Evolutionary conservation across 1,140 invertebrate species (phyloP).

Genomic region (Arion vulgaris): DNA sequence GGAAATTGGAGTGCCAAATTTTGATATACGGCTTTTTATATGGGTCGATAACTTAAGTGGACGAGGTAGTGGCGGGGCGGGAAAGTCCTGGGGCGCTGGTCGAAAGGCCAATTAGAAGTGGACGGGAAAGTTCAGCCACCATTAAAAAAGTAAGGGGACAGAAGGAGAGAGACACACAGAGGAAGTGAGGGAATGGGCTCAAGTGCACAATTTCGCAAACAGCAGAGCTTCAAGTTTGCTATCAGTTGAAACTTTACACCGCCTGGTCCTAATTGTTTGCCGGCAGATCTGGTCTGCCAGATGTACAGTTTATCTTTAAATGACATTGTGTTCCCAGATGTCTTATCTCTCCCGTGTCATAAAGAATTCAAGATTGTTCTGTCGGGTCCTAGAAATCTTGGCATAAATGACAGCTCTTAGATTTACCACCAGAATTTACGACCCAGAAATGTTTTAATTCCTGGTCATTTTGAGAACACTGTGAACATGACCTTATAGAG

Average conservation of each 20-base stretch:
- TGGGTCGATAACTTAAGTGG: background rate
- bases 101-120: background rate
- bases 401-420: background rate
- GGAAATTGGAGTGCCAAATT: background rate
- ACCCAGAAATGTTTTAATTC: too few relatives aligned
- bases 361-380: background rate
- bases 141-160: background rate
- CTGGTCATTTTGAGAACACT: too few relatives aligned
- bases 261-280: background rate
- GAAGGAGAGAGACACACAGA: too few relatives aligned
- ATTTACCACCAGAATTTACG: background rate
- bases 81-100: background rate
- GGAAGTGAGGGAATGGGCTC: background rate
- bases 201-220: slow-evolving; percentile 6
- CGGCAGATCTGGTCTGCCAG: background rate
- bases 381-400: background rate
- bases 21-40: slow-evolving; percentile 1
- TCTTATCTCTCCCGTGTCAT: background rate
- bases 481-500: too few relatives aligned
- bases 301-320: background rate
- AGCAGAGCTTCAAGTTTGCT: background rate
- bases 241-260: background rate
- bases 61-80: background rate
- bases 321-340: background rate
- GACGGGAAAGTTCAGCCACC: background rate